Base-by-base conservation (phyloP, 2,888 invertebrate species). In the Pristionchus fissidentatus region DNA sequence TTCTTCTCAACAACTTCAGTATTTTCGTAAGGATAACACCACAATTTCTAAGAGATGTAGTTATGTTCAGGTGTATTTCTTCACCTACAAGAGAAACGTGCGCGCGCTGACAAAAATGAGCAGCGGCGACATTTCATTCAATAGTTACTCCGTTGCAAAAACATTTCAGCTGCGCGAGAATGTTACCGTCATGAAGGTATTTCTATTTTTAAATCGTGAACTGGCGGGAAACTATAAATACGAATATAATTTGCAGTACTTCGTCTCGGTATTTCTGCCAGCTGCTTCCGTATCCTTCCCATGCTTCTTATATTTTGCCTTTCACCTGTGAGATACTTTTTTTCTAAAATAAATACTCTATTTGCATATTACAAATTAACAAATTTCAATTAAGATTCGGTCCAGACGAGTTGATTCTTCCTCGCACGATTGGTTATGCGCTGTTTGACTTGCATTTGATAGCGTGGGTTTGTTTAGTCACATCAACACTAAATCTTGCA, bases 291-390 rank as follows among this genome's bases (percentile, higher is more conserved):
- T 70, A 26, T 70, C 70, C 0, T 70, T 70, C 26, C 70, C 70
- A 7, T 70, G 70, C 70, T 70, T 70, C 41, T 10, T 70, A n/a
- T 70, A 70, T n/a, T 70, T 70, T n/a, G 70, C 70, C 7, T 70
- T 70, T 26, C 70, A 43, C 43, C 70, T 43, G 70, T 70, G 43
- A 13, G n/a, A n/a, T n/a, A n/a, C n/a, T n/a, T n/a, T n/a, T n/a
- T n/a, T n/a, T n/a, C n/a, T n/a, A n/a, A n/a, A n/a, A n/a, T n/a
- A n/a, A n/a, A n/a, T 13, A 1, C 7, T n/a, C n/a, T n/a, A n/a
- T 7, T 7, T 60, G 32, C 29, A 1, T 29, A 0, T n/a, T n/a
- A n/a, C 10, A 29, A 60, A 7, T 3, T 60, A 7, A 38, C 19
- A 70, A n/a, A 26, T 43, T 66, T 4, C n/a, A n/a, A n/a, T 66